These are phyloP conservation scores for Stomatorhinus ivindoensis DNA, from an alignment of 2,113 vertebrate genomes.

Conservation along the genomic window DNA sequence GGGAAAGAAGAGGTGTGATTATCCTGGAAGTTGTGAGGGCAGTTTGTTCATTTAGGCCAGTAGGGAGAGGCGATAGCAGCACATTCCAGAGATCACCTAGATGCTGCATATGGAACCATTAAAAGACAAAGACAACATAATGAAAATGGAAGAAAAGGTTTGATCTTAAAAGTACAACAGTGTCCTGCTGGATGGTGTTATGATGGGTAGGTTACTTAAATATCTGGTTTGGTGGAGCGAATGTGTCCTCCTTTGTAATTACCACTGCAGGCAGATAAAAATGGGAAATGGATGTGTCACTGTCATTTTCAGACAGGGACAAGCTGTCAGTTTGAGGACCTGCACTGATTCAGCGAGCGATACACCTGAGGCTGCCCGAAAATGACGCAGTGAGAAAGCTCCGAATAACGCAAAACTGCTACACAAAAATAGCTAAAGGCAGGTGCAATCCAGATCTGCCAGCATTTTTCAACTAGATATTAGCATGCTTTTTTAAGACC, in stretches of 20 bases:
- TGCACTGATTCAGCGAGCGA: not conserved
- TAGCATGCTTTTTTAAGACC: not conserved
- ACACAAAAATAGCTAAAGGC: not conserved
- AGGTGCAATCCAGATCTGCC: not conserved
- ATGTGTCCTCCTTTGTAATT: not conserved
- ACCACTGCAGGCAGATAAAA: not conserved
- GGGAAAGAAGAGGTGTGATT: conserved; percentile 26
- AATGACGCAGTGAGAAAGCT: not conserved
- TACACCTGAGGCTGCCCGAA: not conserved
- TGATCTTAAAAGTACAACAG: not conserved
- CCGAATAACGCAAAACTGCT: not conserved
- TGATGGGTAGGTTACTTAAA: not conserved
- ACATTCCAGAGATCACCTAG: not conserved
- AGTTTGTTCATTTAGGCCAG: not conserved
- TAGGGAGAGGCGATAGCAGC: not conserved
- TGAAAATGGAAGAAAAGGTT: not conserved
- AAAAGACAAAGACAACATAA: not conserved
- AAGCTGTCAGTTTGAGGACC: not conserved
- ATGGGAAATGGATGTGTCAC: not conserved
- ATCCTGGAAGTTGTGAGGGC: not conserved
- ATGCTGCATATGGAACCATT: not conserved
- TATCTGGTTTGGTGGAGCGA: not conserved
- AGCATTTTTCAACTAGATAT: not conserved
- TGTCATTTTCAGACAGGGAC: not conserved
- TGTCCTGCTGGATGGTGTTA: not conserved